Conservation (phyloP, 2,113 vertebrate species). For the Craseonycteris thonglongyai region DNA sequence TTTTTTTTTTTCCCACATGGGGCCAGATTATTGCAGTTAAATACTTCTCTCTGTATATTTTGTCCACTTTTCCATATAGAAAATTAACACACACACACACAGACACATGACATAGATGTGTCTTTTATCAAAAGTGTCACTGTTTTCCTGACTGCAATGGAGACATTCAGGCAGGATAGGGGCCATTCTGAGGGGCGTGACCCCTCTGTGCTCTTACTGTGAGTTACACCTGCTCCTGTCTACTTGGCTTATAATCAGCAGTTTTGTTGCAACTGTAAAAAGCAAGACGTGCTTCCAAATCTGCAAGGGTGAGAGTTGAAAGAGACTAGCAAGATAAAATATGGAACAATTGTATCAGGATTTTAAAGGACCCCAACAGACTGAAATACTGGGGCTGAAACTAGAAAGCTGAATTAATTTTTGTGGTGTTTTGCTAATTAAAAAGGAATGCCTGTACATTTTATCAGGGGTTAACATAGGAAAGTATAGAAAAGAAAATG, state of each 20-base stretch:
- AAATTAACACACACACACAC: not conserved
- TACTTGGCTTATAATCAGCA: not conserved
- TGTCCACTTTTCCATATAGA: too few species aligned
- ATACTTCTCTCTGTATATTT: too few species aligned
- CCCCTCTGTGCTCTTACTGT: not conserved
- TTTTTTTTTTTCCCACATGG: not conserved
- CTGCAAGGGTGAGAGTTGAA: not conserved
- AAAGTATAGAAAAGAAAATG: not conserved
- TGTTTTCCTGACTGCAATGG: not conserved
- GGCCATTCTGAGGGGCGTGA: too few species aligned
- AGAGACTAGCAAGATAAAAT: not conserved
- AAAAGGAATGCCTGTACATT: not conserved
- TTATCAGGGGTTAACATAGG: not conserved
- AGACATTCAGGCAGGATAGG: not conserved
- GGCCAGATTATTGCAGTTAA: too few species aligned
- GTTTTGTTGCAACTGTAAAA: not conserved
- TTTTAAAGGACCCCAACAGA: constrained; percentile 8
- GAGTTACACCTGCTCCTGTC: not conserved
- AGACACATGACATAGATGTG: too few species aligned
- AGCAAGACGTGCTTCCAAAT: not conserved
- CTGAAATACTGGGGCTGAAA: not conserved
- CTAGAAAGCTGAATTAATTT: not conserved
- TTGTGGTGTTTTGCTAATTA: not conserved
- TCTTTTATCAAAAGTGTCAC: not conserved
- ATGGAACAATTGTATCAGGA: not conserved